Evolutionary conservation across 2,888 invertebrate genomes (phyloP).

Genomic region (Nebria salina): DNA sequence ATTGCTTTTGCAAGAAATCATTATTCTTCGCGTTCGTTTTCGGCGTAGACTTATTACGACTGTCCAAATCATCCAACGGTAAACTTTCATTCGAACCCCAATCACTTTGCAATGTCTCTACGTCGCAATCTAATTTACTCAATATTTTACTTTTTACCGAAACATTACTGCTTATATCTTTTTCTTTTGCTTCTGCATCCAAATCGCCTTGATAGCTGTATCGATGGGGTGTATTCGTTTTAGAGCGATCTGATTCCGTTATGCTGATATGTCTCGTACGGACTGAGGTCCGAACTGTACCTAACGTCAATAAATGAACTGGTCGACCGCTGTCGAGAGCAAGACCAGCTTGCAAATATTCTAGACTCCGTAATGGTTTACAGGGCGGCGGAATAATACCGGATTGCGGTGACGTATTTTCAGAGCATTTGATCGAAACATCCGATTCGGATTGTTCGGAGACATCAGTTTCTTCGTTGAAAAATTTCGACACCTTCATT

Average conservation of each 20-base stretch:
- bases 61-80: slow-evolving; percentile 33
- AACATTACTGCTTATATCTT: slow-evolving; percentile 24
- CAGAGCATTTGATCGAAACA: slow-evolving; percentile 35
- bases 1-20: slow-evolving; percentile 40
- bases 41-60: slow-evolving; percentile 27
- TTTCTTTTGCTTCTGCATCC: slow-evolving; percentile 26
- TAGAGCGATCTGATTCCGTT: slow-evolving; percentile 43
- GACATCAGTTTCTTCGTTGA: slow-evolving; percentile 40
- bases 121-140: slow-evolving; percentile 38
- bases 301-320: slow-evolving; percentile 38
- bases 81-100: slow-evolving; percentile 44
- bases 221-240: slow-evolving; percentile 39
- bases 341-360: slow-evolving; percentile 38
- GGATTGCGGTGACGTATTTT: slow-evolving; percentile 43
- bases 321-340: slow-evolving; percentile 26
- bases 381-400: slow-evolving; percentile 44
- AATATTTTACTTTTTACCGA: slow-evolving; percentile 33
- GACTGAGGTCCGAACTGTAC: slow-evolving; percentile 21
- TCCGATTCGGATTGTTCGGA: slow-evolving; percentile 43
- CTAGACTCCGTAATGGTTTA: slow-evolving; percentile 43
- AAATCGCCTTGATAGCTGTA: slow-evolving; percentile 44
- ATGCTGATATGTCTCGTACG: slow-evolving; percentile 46
- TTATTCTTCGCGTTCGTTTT: slow-evolving; percentile 29
- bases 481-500: slow-evolving; percentile 27
- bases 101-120: slow-evolving; percentile 38